A percentile compares a stretch with the other conserved stretches of the same genome.
Conservation (phyloP, 2,113 vertebrate species). For the Engraulis encrasicolus region DNA sequence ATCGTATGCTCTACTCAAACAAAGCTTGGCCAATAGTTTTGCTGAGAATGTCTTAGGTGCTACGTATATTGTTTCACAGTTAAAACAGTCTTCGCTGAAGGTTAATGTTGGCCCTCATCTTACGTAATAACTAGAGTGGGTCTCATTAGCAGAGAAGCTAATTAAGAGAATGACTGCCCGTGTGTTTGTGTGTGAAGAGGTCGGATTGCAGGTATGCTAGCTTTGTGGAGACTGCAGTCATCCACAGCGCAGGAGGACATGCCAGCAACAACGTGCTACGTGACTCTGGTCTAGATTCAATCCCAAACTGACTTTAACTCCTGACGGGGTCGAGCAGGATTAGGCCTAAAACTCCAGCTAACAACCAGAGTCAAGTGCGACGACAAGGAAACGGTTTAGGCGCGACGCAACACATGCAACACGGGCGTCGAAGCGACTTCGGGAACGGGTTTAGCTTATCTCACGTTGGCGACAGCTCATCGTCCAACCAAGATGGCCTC, state of each 20-base stretch:
- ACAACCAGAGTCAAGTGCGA: neutral
- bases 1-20: neutral
- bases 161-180: neutral
- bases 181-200: neutral
- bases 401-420: neutral
- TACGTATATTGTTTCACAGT: neutral
- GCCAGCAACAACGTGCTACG: neutral
- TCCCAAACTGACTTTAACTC: neutral
- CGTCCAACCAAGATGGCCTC: constrained; percentile 68
- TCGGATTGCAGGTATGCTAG: neutral
- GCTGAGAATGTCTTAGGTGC: neutral
- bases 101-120: neutral
- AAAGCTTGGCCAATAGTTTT: neutral
- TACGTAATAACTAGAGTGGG: neutral
- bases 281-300: neutral
- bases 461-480: constrained; percentile 74
- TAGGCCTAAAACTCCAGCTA: neutral
- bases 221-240: neutral
- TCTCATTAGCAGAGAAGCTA: neutral
- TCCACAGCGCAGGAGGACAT: neutral
- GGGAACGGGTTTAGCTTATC: constrained; percentile 63
- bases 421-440: no score
- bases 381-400: neutral
- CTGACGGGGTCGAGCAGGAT: neutral
- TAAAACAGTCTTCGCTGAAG: neutral